Evolutionary conservation across 2,113 vertebrate species (phyloP).

Genomic region (Anas platyrhynchos): DNA sequence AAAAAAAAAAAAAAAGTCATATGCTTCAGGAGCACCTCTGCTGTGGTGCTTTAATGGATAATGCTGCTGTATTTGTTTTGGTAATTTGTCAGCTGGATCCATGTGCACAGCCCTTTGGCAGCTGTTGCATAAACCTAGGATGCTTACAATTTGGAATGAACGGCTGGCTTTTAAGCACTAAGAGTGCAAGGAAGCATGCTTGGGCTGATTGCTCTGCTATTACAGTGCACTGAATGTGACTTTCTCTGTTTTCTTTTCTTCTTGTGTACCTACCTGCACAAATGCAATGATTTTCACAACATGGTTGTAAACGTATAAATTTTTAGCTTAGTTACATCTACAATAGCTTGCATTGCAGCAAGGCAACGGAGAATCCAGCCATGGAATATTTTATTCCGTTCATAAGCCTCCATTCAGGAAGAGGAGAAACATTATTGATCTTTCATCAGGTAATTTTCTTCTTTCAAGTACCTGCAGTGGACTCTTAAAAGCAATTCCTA

Average conservation of each 20-base stretch:
- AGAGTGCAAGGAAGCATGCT: neutral
- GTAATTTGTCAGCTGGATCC: neutral
- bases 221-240: neutral
- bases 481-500: neutral
- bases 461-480: neutral
- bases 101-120: neutral
- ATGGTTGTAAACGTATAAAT: neutral
- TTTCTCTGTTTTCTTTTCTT: neutral
- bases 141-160: neutral
- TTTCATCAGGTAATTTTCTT: conserved; percentile 56
- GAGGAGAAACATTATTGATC: conserved; percentile 56
- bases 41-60: neutral
- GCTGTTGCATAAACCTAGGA: neutral
- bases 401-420: neutral
- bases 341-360: neutral
- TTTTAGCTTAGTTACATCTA: neutral
- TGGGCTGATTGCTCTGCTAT: neutral
- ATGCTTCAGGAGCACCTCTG: neutral
- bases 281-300: neutral
- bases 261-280: neutral
- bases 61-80: neutral
- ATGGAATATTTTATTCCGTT: neutral
- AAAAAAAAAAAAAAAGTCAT: neutral
- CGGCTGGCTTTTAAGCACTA: neutral
- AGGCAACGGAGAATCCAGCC: neutral